These are phyloP conservation scores for Lepidocolaptes lacrymiger DNA, from an alignment of 2,797 vertebrate species.

Conservation along the genomic window DNA sequence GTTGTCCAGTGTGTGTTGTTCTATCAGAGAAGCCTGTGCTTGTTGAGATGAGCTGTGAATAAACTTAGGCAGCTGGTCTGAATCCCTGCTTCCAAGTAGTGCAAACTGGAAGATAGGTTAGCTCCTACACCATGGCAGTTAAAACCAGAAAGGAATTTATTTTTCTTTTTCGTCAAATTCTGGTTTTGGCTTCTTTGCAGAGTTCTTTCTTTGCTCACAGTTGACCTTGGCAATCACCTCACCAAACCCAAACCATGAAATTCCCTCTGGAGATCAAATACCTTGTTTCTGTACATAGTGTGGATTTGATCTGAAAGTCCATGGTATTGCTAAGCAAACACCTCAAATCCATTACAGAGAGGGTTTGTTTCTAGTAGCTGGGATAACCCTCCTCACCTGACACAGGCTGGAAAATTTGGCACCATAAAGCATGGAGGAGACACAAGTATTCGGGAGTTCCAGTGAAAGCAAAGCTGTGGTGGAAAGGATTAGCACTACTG, in stretches of 20 bases:
- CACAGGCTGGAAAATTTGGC: neutral
- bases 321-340: neutral
- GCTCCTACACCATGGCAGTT: neutral
- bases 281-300: neutral
- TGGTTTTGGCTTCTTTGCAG: neutral
- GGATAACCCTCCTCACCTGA: neutral
- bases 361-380: neutral
- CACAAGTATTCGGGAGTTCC: neutral
- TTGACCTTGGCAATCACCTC: neutral
- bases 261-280: neutral
- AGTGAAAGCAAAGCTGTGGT: neutral
- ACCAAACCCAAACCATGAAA: neutral
- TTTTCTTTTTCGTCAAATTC: neutral
- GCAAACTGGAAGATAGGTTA: neutral
- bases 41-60: neutral
- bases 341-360: accelerated
- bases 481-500: neutral
- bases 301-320: neutral
- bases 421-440: neutral
- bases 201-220: neutral
- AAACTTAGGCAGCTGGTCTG: neutral
- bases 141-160: neutral
- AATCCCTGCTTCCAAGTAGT: neutral
- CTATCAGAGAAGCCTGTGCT: neutral
- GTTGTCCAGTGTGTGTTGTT: neutral